Conservation (phyloP, 2,113 vertebrate species). For the Puntigrus tetrazona region DNA sequence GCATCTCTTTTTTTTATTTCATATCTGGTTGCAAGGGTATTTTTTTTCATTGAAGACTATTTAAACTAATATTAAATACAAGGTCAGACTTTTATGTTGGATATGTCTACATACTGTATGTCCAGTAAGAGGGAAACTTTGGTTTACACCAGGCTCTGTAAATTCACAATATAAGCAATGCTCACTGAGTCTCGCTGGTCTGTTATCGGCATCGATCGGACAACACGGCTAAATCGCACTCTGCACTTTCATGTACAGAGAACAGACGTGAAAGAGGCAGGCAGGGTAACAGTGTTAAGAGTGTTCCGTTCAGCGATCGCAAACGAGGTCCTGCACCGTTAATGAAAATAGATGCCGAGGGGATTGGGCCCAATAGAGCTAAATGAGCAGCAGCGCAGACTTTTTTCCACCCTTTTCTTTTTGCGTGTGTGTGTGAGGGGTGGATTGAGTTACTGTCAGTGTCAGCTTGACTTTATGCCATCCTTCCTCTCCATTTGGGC, state of each 20-base stretch:
- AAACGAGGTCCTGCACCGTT: background rate
- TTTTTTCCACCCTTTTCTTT: background rate
- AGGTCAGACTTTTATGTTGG: background rate
- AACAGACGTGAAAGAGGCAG: background rate
- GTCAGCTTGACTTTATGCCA: slow-evolving; percentile 29
- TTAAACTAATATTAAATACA: background rate
- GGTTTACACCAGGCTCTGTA: background rate
- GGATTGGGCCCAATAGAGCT: background rate
- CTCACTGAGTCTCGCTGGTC: background rate
- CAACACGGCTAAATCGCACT: background rate
- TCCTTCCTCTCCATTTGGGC: slow-evolving; percentile 47
- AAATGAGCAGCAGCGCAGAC: background rate
- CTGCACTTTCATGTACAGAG: background rate
- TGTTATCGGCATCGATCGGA: background rate
- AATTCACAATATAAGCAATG: background rate
- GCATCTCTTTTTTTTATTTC: background rate
- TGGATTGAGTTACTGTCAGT: slow-evolving; percentile 18
- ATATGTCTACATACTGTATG: background rate
- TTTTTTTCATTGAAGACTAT: background rate
- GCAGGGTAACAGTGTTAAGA: slow-evolving; percentile 21
- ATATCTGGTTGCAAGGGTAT: background rate
- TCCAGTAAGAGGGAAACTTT: background rate
- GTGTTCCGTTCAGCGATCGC: slow-evolving; percentile 11
- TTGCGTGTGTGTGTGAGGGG: slow-evolving; percentile 1
- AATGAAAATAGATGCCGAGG: slow-evolving; percentile 27